phyloP scores from a whole-genome alignment of 2,888 invertebrate species.

The Synergus japonicus region DNA sequence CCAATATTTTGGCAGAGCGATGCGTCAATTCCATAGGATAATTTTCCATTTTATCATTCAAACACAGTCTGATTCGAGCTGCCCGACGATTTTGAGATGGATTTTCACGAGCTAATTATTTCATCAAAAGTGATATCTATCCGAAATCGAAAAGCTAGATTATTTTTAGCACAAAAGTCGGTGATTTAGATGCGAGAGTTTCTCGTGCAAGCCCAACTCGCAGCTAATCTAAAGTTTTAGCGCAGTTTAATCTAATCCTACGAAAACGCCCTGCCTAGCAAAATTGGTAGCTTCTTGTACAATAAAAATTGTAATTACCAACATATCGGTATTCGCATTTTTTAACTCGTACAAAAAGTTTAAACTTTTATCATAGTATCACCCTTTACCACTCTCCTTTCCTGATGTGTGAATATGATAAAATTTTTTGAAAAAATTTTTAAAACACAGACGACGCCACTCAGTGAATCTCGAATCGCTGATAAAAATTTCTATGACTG shows the following conservation, averaged over 20 bases:
- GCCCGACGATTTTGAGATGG: constrained; percentile 61
- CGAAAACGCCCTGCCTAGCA: constrained; percentile 44
- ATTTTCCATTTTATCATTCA: constrained; percentile 45
- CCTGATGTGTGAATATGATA: constrained; percentile 27
- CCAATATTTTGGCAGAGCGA: constrained; percentile 53
- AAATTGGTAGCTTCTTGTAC: constrained; percentile 42
- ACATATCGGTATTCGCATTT: constrained; percentile 42
- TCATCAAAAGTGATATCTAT: constrained; percentile 14
- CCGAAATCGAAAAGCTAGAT: neutral
- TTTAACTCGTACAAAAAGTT: constrained; percentile 42
- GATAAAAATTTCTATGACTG: constrained; percentile 10
- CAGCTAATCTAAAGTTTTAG: constrained; percentile 38
- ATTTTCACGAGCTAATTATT: constrained; percentile 52
- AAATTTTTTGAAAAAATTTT: constrained; percentile 11
- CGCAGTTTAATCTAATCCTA: constrained; percentile 50
- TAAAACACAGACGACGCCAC: constrained; percentile 5
- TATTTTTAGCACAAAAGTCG: neutral
- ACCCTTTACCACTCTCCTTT: constrained; percentile 44
- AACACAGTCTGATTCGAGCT: constrained; percentile 59
- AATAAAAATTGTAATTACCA: constrained; percentile 22
- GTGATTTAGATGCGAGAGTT: constrained; percentile 11
- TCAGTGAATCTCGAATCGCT: constrained; percentile 20
- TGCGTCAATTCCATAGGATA: constrained; percentile 57
- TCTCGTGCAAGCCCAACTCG: constrained; percentile 54
- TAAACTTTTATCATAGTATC: constrained; percentile 47